These are phyloP conservation scores for Ceratosolen solmsi DNA, from an alignment of 1,140 invertebrate genomes.

Conservation along the genomic window DNA sequence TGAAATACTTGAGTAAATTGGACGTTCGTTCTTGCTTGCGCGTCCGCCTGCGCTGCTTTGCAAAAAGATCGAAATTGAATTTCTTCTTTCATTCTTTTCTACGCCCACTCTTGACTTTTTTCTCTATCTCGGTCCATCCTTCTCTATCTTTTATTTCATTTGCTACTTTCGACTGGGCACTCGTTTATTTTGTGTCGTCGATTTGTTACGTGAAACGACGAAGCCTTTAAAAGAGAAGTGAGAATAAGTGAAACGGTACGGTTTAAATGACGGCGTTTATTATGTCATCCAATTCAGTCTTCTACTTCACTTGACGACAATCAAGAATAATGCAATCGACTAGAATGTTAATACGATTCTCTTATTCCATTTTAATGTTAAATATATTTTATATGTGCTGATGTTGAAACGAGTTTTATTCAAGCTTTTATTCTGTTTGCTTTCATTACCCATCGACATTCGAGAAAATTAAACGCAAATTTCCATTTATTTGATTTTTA, in stretches of 20 bases:
- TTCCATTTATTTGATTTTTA: neutral
- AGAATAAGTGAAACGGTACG: slow-evolving; percentile 40
- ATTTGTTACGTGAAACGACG: slow-evolving; percentile 45
- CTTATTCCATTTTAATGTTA: slow-evolving; percentile 16
- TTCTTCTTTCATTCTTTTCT: slow-evolving; percentile 37
- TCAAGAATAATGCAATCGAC: slow-evolving; percentile 43
- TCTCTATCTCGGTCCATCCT: neutral
- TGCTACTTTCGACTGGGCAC: neutral
- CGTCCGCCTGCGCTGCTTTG: slow-evolving; percentile 40
- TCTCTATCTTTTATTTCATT: neutral
- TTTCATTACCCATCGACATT: neutral
- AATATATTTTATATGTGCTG: neutral
- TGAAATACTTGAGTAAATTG: slow-evolving; percentile 53
- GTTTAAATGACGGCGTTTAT: slow-evolving; percentile 44
- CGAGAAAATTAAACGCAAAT: neutral
- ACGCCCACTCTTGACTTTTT: neutral
- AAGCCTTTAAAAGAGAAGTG: slow-evolving; percentile 19
- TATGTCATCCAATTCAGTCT: slow-evolving; percentile 51
- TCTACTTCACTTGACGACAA: slow-evolving; percentile 47
- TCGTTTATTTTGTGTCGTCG: slow-evolving; percentile 18
- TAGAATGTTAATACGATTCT: slow-evolving; percentile 43
- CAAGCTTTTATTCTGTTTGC: neutral
- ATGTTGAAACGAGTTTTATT: neutral
- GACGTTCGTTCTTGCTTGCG: slow-evolving; percentile 41
- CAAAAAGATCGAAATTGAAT: slow-evolving; percentile 53